A percentile compares a stretch with the other conserved stretches of the same genome.
Evolutionary conservation across 2,888 invertebrate species (phyloP).

Genomic region (Cosmopolites sordidus): DNA sequence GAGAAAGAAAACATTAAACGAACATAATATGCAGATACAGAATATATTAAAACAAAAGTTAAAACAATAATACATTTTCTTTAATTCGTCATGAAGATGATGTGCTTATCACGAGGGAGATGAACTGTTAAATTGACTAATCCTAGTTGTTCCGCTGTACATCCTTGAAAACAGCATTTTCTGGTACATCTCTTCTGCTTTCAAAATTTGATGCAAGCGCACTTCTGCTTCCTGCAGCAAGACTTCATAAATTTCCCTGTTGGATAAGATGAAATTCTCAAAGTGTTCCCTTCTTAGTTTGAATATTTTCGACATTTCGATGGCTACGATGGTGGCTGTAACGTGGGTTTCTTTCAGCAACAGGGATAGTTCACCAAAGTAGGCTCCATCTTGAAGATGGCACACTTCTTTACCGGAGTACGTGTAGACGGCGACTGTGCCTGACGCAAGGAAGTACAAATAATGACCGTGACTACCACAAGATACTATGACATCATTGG

Average conservation of each 20-base stretch:
- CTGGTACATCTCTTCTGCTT: constrained; percentile 25
- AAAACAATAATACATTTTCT: too few relatives aligned
- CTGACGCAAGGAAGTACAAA: constrained; percentile 61
- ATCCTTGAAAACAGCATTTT: constrained; percentile 20
- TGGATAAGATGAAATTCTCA: constrained; percentile 33
- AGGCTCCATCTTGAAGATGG: constrained; percentile 53
- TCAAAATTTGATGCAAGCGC: constrained; percentile 13
- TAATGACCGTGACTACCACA: constrained; percentile 58
- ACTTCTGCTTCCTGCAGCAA: constrained; percentile 21
- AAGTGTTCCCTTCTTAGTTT: constrained; percentile 54
- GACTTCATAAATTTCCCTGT: constrained; percentile 19
- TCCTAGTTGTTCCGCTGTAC: constrained; percentile 9
- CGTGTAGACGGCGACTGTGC: constrained; percentile 59
- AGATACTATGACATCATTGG: constrained; percentile 57
- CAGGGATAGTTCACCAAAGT: constrained; percentile 60
- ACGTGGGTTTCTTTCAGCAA: constrained; percentile 54
- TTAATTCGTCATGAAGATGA: too few relatives aligned
- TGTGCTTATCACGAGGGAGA: too few relatives aligned
- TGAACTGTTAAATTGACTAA: too few relatives aligned
- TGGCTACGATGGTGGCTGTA: constrained; percentile 55
- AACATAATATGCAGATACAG: too few relatives aligned
- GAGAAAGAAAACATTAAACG: too few relatives aligned
- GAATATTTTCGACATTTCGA: constrained; percentile 58
- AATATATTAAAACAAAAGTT: too few relatives aligned
- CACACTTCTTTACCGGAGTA: constrained; percentile 56